Evolutionary conservation across 2,797 vertebrate genomes (phyloP).

Genomic region (Schizopygopsis pylzovi): DNA sequence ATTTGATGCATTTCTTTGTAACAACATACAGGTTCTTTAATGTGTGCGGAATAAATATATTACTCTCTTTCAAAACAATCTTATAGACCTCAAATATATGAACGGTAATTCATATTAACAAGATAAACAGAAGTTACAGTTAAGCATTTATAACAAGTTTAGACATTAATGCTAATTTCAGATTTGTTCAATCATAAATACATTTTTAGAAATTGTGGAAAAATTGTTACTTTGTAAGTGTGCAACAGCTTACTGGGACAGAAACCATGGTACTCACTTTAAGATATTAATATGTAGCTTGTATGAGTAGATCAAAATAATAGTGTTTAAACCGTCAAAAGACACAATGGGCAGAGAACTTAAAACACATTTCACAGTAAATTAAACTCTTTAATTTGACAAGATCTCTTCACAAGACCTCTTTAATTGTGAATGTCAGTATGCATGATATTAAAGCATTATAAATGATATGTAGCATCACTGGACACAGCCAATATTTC

Average conservation of each 20-base stretch:
- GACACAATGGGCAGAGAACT: neutral
- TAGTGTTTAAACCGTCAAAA: neutral
- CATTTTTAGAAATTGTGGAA: neutral
- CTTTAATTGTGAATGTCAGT: neutral
- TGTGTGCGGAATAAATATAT: neutral
- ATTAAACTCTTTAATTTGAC: neutral
- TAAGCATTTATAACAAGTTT: neutral
- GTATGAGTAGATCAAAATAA: no score
- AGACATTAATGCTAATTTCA: neutral
- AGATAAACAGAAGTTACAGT: neutral
- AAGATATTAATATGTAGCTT: neutral
- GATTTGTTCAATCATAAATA: neutral
- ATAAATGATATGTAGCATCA: neutral
- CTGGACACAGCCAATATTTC: slow-evolving; percentile 5
- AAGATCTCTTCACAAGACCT: neutral
- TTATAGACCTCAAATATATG: neutral
- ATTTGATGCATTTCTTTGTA: no score
- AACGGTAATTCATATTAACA: neutral
- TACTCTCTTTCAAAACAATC: neutral
- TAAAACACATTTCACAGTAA: neutral
- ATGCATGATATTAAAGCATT: neutral
- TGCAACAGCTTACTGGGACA: neutral
- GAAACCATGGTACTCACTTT: neutral
- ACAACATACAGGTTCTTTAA: no score
- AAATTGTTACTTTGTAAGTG: neutral